phyloP scores from a whole-genome alignment of 2,113 vertebrate species.

The Hydrolagus affinis region DNA sequence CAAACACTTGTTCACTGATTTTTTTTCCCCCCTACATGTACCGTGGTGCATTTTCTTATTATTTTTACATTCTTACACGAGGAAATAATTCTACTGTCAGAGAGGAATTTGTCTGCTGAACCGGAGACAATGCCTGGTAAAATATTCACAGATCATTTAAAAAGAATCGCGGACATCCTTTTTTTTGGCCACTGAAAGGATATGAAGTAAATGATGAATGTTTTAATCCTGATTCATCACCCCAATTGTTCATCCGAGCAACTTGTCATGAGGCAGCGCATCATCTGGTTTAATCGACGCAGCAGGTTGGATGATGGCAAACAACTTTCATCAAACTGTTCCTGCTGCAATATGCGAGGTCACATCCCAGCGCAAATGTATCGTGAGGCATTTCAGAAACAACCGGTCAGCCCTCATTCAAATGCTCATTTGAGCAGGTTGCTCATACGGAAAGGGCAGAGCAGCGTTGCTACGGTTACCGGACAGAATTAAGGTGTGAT shows the following conservation, averaged over 20 bases:
- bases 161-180: too few relatives aligned
- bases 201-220: background rate
- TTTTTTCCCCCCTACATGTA: too few relatives aligned
- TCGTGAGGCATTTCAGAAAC: background rate
- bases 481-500: too few relatives aligned
- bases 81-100: too few relatives aligned
- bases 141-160: too few relatives aligned
- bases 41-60: too few relatives aligned
- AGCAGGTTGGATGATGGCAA: background rate
- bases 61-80: too few relatives aligned
- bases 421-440: background rate
- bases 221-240: constrained; percentile 15
- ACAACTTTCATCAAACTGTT: constrained; percentile 1
- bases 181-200: background rate
- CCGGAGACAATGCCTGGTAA: too few relatives aligned
- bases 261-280: background rate
- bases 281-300: background rate
- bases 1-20: too few relatives aligned
- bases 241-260: background rate
- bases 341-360: background rate
- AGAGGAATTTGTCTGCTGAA: too few relatives aligned
- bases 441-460: background rate
- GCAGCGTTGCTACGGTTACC: background rate
- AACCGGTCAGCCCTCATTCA: background rate
- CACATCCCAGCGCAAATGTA: background rate